Percentiles rank a stretch among this genome's conserved stretches.
These are phyloP conservation scores for Petrocephalus zakoni DNA, from an alignment of 2,113 vertebrate species.

Conservation along the genomic window DNA sequence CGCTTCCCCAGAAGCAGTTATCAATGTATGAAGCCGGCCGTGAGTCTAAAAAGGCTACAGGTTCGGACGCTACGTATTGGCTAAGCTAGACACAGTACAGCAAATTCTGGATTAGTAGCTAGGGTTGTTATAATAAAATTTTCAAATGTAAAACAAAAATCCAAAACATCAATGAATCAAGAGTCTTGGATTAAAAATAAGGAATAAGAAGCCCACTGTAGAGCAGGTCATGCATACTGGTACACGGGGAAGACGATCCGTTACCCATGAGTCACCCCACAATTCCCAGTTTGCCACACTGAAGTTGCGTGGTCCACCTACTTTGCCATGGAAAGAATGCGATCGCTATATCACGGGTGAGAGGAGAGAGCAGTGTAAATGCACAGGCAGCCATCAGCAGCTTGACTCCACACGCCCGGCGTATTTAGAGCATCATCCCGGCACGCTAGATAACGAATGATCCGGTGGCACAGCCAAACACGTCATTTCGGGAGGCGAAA, in stretches of 20 bases:
- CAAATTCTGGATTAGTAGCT: conserved; percentile 32
- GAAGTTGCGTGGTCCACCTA: conserved; percentile 66
- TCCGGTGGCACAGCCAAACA: neutral
- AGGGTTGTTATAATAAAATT: conserved; percentile 36
- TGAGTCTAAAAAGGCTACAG: neutral
- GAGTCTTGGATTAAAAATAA: conserved; percentile 45
- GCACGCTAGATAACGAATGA: neutral
- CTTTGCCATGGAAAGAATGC: conserved; percentile 59
- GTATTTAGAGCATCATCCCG: neutral
- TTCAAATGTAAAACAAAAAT: conserved; percentile 22
- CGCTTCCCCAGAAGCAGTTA: neutral
- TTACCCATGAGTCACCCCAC: conserved; percentile 70
- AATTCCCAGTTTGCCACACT: conserved; percentile 66
- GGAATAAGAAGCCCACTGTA: conserved; percentile 37
- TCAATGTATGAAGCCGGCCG: neutral
- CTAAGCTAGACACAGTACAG: conserved; percentile 10
- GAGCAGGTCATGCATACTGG: conserved; percentile 55
- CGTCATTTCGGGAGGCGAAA: neutral
- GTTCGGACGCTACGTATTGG: neutral
- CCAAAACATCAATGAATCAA: conserved; percentile 57
- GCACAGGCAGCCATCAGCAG: conserved; percentile 27
- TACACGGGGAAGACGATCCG: conserved; percentile 54
- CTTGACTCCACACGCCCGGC: neutral
- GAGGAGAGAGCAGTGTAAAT: conserved; percentile 39
- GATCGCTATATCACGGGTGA: conserved; percentile 49